A percentile compares a stretch with the other conserved stretches of the same genome.
Conservation (phyloP, 2,888 invertebrate species). For the Camptogramma bilineatum region DNA sequence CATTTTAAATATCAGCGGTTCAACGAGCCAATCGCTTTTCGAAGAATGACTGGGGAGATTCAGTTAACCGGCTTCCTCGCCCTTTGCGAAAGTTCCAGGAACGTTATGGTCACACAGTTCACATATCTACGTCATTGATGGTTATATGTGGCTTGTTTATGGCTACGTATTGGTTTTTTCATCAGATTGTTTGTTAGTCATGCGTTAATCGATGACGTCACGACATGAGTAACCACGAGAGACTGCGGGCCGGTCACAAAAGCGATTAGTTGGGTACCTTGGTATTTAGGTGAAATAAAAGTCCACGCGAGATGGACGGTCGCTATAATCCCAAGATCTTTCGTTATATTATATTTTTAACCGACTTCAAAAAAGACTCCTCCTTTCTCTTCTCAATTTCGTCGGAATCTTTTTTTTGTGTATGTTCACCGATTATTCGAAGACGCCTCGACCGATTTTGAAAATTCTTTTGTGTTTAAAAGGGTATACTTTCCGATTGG, state of each 20-base stretch:
- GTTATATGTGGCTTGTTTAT: background rate
- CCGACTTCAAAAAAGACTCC: too few relatives aligned
- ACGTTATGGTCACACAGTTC: conserved; percentile 21
- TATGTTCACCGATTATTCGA: too few relatives aligned
- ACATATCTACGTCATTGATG: conserved; percentile 24
- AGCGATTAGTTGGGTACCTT: conserved; percentile 53
- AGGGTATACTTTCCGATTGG: too few relatives aligned
- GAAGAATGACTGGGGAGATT: conserved; percentile 44
- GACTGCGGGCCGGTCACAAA: conserved; percentile 60
- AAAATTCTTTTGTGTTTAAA: too few relatives aligned
- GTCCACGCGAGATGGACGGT: conserved; percentile 30
- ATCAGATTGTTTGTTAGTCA: conserved; percentile 69
- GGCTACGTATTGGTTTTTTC: conserved; percentile 36
- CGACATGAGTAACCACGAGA: conserved; percentile 71
- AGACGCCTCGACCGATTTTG: too few relatives aligned
- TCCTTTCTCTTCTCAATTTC: too few relatives aligned
- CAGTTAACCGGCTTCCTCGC: conserved; percentile 49
- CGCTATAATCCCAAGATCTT: conserved; percentile 3
- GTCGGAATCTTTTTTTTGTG: too few relatives aligned
- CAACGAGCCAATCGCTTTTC: conserved; percentile 39
- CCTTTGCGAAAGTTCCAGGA: conserved; percentile 51
- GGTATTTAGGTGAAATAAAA: conserved; percentile 67
- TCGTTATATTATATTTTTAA: too few relatives aligned
- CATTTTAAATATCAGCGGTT: conserved; percentile 42
- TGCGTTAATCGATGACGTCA: conserved; percentile 78